Evolutionary conservation across 1,140 invertebrate species (phyloP), one percentile per base, ranked within the genome.

Genomic region (Harlomillsia oculata): DNA sequence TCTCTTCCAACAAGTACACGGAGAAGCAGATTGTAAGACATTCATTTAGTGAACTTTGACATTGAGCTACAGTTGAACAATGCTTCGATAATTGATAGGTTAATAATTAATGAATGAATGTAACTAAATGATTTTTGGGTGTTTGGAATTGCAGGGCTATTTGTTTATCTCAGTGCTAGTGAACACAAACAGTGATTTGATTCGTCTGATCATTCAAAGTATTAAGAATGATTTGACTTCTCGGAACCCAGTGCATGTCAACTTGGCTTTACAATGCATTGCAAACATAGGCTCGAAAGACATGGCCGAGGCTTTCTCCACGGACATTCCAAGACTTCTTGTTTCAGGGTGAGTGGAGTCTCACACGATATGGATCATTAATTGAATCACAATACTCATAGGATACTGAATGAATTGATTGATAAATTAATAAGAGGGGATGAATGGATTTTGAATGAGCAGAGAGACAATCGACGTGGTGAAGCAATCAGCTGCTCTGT

Each of bases 1-100:
- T 99, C n/a, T 97, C 93, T 62, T 99, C 96, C 29, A 99, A 99
- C 72, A 99, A 99, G 79, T 99, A 99, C 77, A 99, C 96, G 36
- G 97, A 99, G 74, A 99, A 99, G 78, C 97, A 99, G 82, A 99
- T 99, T 75, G 96, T 96, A 81, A 82, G 87, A 80, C 39, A 46
- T 58, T 43, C 21, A 20, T 16, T 9, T 5, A 14, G 18, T 41
- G 11, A 41, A 3, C 36, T 43, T 49, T n/a, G n/a, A n/a, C n/a
- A n/a, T n/a, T n/a, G n/a, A n/a, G n/a, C n/a, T n/a, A n/a, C n/a
- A n/a, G n/a, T n/a, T n/a, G n/a, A n/a, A n/a, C n/a, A n/a, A n/a
- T n/a, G n/a, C n/a, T n/a, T n/a, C n/a, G n/a, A n/a, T n/a, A n/a
- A n/a, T n/a, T n/a, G n/a, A n/a, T n/a, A n/a, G n/a, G n/a, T n/a